Percentiles rank a stretch among this genome's conserved stretches.
phyloP scores from a whole-genome alignment of 2,888 invertebrate genomes.

The Phyllotreta cruciferae region DNA sequence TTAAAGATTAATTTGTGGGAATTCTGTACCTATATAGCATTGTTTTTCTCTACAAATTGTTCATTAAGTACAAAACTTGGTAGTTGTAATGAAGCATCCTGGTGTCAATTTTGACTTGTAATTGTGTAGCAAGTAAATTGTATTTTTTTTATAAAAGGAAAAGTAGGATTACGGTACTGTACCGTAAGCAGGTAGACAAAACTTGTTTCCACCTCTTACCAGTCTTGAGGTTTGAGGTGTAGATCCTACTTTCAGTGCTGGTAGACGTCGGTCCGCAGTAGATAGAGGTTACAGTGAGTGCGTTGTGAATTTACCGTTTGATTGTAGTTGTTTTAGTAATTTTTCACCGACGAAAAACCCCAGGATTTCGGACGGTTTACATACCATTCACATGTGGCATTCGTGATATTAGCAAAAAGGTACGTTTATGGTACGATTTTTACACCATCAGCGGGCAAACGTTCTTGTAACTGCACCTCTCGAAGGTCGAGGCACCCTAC shows the following conservation, averaged over 20 bases:
- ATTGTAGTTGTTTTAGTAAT: conserved; percentile 16
- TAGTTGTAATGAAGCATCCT: too few relatives aligned
- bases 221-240: conserved; percentile 47
- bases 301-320: conserved; percentile 39
- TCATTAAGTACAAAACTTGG: too few relatives aligned
- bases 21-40: too few relatives aligned
- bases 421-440: conserved; percentile 15
- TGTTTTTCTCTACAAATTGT: too few relatives aligned
- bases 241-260: conserved; percentile 49
- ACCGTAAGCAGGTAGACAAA: conserved; percentile 49
- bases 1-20: too few relatives aligned
- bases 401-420: conserved; percentile 20
- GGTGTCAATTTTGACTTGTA: too few relatives aligned
- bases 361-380: conserved; percentile 15
- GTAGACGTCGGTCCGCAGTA: conserved; percentile 30
- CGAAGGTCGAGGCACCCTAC: conserved; percentile 18
- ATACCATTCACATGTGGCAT: conserved; percentile 18
- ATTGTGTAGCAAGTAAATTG: too few relatives aligned
- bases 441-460: background rate
- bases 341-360: conserved; percentile 1
- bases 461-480: conserved; percentile 12
- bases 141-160: too few relatives aligned
- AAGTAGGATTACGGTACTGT: conserved; percentile 14
- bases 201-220: conserved; percentile 57
- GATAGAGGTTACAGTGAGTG: conserved; percentile 39